Base-by-base conservation (phyloP, 2,113 vertebrate genomes). In the Xiphias gladius region DNA sequence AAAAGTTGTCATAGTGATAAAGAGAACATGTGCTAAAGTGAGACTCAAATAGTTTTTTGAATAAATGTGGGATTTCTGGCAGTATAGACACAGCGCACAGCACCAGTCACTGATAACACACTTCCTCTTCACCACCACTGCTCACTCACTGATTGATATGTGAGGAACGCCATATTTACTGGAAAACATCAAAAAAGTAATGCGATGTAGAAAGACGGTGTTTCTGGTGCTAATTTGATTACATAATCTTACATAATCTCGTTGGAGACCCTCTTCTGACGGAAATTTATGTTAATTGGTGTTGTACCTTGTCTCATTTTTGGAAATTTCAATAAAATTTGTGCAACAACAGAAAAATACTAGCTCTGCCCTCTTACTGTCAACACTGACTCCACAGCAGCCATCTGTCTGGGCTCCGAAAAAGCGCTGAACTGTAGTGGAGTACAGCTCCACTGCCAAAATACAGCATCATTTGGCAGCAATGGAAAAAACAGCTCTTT, bases 1-100 rank as follows among this genome's bases (percentile, higher is more conserved):
- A 83, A 64, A 86, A 79, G 37, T 50, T 88, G 82, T 67, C 75
- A 63, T 43, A 10, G 65, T 50, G 43, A 79, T 78, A 43, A 79
- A 83, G 39, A 62, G 28, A 77, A 48, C 14, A 67, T 37, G 35
- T 62, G 35, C 54, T 37, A 20, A 57, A 50, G 68, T 57, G 68
- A 76, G 66, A 76, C 20, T 72, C 17, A 76, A 79, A 68, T 69
- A 16, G 28, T 63, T 73, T 54, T 71, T 66, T 73, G 13, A 59
- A 30, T 61, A 77, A 83, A 83, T 78, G 68, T 76, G 57, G 37
- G 57, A 62, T 70, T 68, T 63, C 55, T 76, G 39, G 68, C 78
- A 46, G 68, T 48, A 48, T 26, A 75, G 24, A 76, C 37, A 35
- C 26, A 41, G 24, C 26, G 10, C 35, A 77, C 43, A 28, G 22